phyloP scores from a whole-genome alignment of 2,113 vertebrate genomes.

The Anser cygnoides region DNA sequence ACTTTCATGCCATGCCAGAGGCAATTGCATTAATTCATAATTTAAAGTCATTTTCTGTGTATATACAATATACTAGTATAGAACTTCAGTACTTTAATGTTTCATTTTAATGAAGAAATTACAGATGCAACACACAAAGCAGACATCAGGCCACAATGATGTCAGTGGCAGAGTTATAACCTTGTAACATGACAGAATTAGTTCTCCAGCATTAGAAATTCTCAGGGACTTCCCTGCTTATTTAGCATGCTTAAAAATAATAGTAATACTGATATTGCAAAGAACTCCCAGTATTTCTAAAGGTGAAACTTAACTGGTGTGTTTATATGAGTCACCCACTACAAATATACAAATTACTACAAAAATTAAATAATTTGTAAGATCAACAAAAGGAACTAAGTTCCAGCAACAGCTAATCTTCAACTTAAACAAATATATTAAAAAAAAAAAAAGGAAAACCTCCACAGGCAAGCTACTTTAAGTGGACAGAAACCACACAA shows the following conservation, averaged over 20 bases:
- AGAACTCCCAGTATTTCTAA: neutral
- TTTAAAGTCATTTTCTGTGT: neutral
- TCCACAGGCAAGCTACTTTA: neutral
- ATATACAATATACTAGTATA: neutral
- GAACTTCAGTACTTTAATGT: neutral
- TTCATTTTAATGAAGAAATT: neutral
- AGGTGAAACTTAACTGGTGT: neutral
- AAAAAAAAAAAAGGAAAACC: neutral
- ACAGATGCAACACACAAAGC: rapidly evolving
- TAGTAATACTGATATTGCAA: neutral
- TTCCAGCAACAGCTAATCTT: neutral
- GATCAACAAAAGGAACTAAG: neutral
- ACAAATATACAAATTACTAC: neutral
- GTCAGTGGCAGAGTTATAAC: rapidly evolving
- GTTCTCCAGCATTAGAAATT: neutral
- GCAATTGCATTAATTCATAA: neutral
- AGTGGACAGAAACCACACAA: neutral
- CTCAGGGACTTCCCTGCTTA: neutral
- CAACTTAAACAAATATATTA: neutral
- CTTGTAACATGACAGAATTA: neutral
- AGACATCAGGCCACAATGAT: rapidly evolving
- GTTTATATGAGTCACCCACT: neutral
- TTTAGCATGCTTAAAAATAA: neutral
- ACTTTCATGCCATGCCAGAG: neutral
- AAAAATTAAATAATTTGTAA: neutral